Percentiles rank a stretch among this genome's conserved stretches.
Evolutionary conservation across 2,797 vertebrate species (phyloP).

Genomic region (Taeniopygia guttata): DNA sequence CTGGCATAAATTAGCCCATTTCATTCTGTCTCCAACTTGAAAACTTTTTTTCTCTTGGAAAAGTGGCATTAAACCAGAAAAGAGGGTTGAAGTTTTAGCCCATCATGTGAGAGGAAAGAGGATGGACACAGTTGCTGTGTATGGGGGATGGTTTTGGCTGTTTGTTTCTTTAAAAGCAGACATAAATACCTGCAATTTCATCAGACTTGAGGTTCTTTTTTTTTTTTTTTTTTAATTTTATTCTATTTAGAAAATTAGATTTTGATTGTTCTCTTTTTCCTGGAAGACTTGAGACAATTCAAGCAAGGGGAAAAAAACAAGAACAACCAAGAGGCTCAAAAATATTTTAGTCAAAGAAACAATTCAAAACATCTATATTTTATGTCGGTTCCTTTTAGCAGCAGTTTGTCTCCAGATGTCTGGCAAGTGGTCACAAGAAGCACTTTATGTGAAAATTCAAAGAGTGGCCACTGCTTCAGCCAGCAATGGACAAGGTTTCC

Average conservation of each 20-base stretch:
- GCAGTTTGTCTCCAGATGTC: background rate
- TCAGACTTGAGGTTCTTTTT: background rate
- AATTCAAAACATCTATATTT: background rate
- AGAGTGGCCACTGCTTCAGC: background rate
- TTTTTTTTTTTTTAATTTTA: too few species aligned
- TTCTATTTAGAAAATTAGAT: background rate
- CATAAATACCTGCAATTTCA: background rate
- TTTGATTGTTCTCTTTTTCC: background rate
- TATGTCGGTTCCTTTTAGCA: background rate
- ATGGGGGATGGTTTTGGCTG: background rate
- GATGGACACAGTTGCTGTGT: background rate
- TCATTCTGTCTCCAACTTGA: background rate
- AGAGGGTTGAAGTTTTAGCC: background rate
- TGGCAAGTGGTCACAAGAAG: background rate
- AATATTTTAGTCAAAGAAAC: background rate
- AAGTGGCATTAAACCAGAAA: background rate
- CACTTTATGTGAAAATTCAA: background rate
- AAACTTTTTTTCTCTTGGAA: background rate
- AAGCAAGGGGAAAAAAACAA: background rate
- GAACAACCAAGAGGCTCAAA: background rate
- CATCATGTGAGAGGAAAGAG: fast-evolving
- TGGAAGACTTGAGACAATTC: background rate
- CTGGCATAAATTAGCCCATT: background rate
- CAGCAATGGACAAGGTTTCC: background rate
- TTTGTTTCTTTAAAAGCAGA: background rate